Percentiles rank a stretch among this genome's conserved stretches.
Evolutionary conservation across 2,797 vertebrate species (phyloP).

Genomic region (Sternotherus odoratus): DNA sequence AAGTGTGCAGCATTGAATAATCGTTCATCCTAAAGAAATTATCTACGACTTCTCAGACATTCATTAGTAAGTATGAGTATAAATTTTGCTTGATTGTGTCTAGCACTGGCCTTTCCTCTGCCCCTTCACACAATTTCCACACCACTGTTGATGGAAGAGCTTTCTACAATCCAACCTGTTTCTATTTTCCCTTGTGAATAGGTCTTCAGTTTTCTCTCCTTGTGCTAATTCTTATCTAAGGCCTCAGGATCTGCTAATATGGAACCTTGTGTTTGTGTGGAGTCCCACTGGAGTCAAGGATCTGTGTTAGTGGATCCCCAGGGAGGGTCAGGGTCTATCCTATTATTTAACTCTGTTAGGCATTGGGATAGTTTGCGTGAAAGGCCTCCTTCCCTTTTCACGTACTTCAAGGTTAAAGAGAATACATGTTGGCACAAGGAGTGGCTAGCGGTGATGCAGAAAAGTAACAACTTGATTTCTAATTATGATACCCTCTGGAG

Average conservation of each 20-base stretch:
- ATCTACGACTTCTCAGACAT: not conserved
- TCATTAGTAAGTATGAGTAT: not conserved
- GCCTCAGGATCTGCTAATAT: not conserved
- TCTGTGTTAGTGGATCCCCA: not conserved
- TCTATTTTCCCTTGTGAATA: not conserved
- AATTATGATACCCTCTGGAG: not conserved
- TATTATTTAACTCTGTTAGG: not conserved
- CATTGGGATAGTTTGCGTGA: not conserved
- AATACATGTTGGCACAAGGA: not conserved
- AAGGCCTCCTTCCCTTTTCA: not conserved
- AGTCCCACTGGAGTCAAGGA: not conserved
- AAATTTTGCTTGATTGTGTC: not conserved
- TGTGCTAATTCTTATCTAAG: not conserved
- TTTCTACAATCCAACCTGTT: not conserved
- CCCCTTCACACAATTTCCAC: not conserved
- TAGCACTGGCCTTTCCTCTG: not conserved
- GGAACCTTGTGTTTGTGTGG: not conserved
- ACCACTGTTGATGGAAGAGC: not conserved
- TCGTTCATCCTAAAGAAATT: not conserved
- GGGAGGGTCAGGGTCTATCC: not conserved
- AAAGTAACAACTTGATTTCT: not conserved
- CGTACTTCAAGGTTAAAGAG: slow-evolving; percentile 4
- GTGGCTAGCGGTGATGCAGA: not conserved
- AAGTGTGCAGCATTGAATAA: not conserved
- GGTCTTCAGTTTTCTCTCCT: not conserved